Percentiles rank a stretch among this genome's conserved stretches.
These are phyloP conservation scores for Liodrosophila aerea DNA, from an alignment of 2,888 invertebrate species.

Conservation along the genomic window DNA sequence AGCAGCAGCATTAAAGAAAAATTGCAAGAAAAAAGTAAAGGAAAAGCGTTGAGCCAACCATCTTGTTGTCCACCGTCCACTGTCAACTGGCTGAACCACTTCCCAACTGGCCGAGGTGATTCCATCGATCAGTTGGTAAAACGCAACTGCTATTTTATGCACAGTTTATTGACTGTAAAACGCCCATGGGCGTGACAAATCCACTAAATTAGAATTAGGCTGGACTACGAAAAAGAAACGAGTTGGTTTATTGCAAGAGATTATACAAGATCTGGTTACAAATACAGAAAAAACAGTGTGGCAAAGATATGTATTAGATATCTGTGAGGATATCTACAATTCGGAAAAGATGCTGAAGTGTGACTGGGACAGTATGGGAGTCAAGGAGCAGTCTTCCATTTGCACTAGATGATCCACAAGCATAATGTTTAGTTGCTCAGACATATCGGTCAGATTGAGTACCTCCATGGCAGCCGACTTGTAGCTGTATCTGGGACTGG, in stretches of 20 bases:
- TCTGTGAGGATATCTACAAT: neutral
- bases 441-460: constrained; percentile 22
- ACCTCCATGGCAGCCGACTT: constrained; percentile 51
- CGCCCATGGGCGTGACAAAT: constrained; percentile 48
- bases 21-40: neutral
- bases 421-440: constrained; percentile 31
- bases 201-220: constrained; percentile 55
- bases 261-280: constrained; percentile 5
- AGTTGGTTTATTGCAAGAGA: constrained; percentile 29
- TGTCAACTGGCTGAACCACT: constrained; percentile 48
- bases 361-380: neutral
- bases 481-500: constrained; percentile 14
- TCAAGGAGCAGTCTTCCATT: constrained; percentile 4
- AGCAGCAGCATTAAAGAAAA: neutral
- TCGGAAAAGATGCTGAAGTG: neutral
- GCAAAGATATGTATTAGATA: no score
- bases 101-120: constrained; percentile 37
- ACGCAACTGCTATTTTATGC: constrained; percentile 39
- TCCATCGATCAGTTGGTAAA: constrained; percentile 57
- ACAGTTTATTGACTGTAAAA: constrained; percentile 52
- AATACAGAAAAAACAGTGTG: constrained; percentile 4
- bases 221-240: constrained; percentile 8
- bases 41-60: neutral
- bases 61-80: no score
- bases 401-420: constrained; percentile 42